phyloP scores from a whole-genome alignment of 2,888 invertebrate species.

The Athalia circularis region DNA sequence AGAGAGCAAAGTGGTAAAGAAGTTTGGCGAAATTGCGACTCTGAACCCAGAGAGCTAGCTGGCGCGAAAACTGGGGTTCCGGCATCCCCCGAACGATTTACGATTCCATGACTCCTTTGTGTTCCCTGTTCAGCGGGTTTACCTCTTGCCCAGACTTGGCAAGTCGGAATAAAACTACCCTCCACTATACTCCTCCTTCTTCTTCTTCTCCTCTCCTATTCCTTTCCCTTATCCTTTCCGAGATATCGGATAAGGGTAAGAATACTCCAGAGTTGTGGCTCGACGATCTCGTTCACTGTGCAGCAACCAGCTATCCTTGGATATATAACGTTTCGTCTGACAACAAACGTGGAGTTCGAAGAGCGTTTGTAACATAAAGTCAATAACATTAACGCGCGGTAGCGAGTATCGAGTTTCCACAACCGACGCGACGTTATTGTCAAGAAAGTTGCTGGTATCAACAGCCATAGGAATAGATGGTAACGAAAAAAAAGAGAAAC shows the following conservation, averaged over 20 bases:
- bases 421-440: background rate
- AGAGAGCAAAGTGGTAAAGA: background rate
- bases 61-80: slow-evolving; percentile 40
- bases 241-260: too few species aligned
- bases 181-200: slow-evolving; percentile 19
- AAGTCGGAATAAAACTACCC: too few species aligned
- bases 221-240: background rate
- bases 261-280: too few species aligned
- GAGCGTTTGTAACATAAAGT: slow-evolving; percentile 36
- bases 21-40: background rate
- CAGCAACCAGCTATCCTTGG: too few species aligned
- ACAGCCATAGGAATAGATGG: background rate
- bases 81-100: slow-evolving; percentile 39
- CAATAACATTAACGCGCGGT: slow-evolving; percentile 30
- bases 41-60: background rate
- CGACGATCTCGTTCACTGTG: too few species aligned
- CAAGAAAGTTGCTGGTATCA: too few species aligned
- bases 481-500: slow-evolving; percentile 6
- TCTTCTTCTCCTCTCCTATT: background rate
- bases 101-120: slow-evolving; percentile 29
- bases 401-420: slow-evolving; percentile 21
- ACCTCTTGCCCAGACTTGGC: too few species aligned
- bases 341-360: background rate
- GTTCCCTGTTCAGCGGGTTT: background rate
- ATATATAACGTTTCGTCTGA: too few species aligned